Evolutionary conservation across 2,113 vertebrate genomes (phyloP).

Genomic region (Clupea harengus): DNA sequence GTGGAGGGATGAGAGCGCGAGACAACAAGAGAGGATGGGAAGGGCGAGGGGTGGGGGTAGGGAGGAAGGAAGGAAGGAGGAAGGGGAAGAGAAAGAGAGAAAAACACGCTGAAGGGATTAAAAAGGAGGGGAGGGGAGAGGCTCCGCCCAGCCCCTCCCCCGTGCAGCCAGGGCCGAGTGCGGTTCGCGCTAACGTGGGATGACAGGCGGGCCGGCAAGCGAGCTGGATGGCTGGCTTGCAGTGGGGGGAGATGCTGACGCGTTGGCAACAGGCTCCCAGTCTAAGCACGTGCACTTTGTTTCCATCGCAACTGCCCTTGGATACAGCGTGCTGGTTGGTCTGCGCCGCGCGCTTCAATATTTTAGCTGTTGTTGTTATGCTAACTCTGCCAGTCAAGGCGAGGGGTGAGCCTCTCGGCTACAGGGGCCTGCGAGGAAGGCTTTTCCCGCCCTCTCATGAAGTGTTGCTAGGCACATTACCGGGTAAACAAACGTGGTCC

Average conservation of each 20-base stretch:
- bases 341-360: slow-evolving; percentile 44
- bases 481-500: slow-evolving; percentile 48
- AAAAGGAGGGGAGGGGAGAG: slow-evolving; percentile 1
- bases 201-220: slow-evolving; percentile 54
- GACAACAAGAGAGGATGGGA: slow-evolving; percentile 13
- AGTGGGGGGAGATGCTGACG: slow-evolving; percentile 58
- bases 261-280: slow-evolving; percentile 71
- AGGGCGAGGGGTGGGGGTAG: slow-evolving; percentile 53
- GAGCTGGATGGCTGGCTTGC: slow-evolving; percentile 61
- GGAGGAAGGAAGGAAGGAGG: slow-evolving; percentile 45
- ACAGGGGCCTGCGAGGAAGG: slow-evolving; percentile 11
- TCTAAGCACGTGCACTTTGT: slow-evolving; percentile 66
- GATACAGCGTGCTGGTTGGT: slow-evolving; percentile 79
- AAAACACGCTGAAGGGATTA: slow-evolving; percentile 39
- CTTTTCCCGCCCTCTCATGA: slow-evolving; percentile 34
- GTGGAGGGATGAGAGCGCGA: not conserved
- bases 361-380: slow-evolving; percentile 69
- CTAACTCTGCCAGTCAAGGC: slow-evolving; percentile 63
- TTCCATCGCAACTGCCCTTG: slow-evolving; percentile 72
- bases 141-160: slow-evolving; percentile 51
- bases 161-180: slow-evolving; percentile 25
- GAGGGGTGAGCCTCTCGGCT: slow-evolving; percentile 46
- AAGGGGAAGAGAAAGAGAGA: slow-evolving; percentile 43
- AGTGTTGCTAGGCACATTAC: slow-evolving; percentile 52
- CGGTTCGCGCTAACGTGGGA: slow-evolving; percentile 42